A percentile compares a stretch with the other conserved stretches of the same genome.
Evolutionary conservation across 2,888 invertebrate genomes (phyloP).

Genomic region (Dorcus hopei): DNA sequence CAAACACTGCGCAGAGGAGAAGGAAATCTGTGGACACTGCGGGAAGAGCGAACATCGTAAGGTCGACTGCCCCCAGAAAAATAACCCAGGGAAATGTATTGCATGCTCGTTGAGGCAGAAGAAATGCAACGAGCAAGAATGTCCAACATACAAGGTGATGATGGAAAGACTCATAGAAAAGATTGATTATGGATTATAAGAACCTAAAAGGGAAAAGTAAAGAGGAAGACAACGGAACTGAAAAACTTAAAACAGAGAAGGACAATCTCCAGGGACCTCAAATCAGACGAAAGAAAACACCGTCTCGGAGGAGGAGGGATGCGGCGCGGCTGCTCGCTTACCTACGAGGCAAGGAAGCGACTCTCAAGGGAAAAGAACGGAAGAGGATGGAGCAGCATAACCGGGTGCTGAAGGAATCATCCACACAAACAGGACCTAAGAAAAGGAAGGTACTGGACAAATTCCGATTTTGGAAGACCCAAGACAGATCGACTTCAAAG

Average conservation of each 20-base stretch:
- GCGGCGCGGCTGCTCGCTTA: no score
- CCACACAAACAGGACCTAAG: no score
- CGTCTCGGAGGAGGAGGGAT: neutral
- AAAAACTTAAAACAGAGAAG: no score
- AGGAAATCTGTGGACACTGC: constrained; percentile 4
- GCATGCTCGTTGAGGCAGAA: neutral
- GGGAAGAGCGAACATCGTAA: neutral
- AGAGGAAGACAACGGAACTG: no score
- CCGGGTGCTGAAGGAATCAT: no score
- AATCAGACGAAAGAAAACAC: neutral
- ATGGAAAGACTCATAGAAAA: constrained; percentile 7
- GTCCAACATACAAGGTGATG: constrained; percentile 1
- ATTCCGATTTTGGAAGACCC: no score
- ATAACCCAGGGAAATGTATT: neutral
- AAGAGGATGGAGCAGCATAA: no score
- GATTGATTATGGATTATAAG: constrained; percentile 4
- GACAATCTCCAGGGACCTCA: neutral
- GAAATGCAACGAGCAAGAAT: neutral
- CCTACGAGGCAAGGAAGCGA: no score
- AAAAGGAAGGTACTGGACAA: no score
- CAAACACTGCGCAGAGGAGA: neutral
- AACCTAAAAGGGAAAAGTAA: neutral
- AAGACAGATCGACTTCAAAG: no score
- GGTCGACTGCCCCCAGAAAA: neutral
- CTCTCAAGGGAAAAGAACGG: no score